These are phyloP conservation scores for Creontiades dilutus DNA, from an alignment of 2,888 invertebrate species.

Conservation along the genomic window DNA sequence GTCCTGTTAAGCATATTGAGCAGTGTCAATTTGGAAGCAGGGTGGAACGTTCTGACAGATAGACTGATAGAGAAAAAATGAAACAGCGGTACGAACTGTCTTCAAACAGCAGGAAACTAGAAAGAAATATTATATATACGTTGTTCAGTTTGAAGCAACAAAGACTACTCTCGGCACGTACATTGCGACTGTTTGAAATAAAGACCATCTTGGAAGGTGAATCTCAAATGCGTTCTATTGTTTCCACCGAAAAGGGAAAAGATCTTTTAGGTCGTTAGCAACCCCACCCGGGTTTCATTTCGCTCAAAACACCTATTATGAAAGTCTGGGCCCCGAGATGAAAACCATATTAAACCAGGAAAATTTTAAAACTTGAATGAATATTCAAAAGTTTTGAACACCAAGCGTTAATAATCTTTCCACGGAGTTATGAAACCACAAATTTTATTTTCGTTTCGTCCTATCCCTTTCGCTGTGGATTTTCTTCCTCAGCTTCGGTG, in stretches of 20 bases:
- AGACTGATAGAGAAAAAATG: no score
- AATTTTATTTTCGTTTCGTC: slow-evolving; percentile 46
- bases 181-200: not conserved
- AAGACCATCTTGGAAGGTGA: not conserved
- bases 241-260: not conserved
- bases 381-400: slow-evolving; percentile 47
- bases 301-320: slow-evolving; percentile 51
- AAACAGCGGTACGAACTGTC: no score
- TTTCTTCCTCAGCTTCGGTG: slow-evolving; percentile 7
- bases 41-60: no score
- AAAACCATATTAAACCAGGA: slow-evolving; percentile 45
- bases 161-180: not conserved
- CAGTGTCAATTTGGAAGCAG: no score
- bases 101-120: no score
- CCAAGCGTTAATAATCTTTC: slow-evolving; percentile 42
- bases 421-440: slow-evolving; percentile 44
- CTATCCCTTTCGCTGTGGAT: not conserved
- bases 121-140: no score
- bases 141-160: no score
- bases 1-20: no score
- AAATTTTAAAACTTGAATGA: slow-evolving; percentile 51
- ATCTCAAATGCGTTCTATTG: slow-evolving; percentile 28
- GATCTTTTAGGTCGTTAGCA: slow-evolving; percentile 33
- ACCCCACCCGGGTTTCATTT: slow-evolving; percentile 29
- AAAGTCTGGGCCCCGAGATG: slow-evolving; percentile 46